These are phyloP conservation scores for Virgularia gustaviana DNA, from an alignment of 92 coral and sea anemone species.

Conservation along the genomic window DNA sequence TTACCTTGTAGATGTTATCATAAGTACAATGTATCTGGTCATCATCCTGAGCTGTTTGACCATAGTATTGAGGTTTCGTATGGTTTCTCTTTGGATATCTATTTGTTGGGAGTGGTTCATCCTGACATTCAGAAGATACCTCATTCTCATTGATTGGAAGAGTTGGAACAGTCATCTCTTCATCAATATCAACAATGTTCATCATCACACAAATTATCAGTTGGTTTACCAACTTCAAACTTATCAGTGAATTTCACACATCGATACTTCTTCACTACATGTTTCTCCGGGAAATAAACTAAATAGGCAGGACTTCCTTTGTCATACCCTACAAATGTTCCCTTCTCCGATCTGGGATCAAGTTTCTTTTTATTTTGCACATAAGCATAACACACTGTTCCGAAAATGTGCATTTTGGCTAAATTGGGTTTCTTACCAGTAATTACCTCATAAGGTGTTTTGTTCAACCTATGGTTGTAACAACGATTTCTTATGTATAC, in stretches of 20 bases:
- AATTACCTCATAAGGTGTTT: slow-evolving; percentile 45
- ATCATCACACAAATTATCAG: slow-evolving; percentile 3
- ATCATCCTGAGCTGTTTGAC: slow-evolving; percentile 20
- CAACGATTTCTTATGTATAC: slow-evolving; percentile 56
- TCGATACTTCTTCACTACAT: slow-evolving; percentile 33
- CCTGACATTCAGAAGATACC: neutral
- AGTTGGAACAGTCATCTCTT: neutral
- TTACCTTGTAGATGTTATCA: too few relatives aligned
- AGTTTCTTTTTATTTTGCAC: slow-evolving; percentile 38
- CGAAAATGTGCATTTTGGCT: slow-evolving; percentile 47
- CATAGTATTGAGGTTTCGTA: slow-evolving; percentile 35
- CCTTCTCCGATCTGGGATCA: slow-evolving; percentile 36
- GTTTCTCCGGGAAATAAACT: slow-evolving; percentile 40
- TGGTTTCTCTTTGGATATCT: slow-evolving; percentile 35
- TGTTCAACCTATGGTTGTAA: slow-evolving; percentile 44
- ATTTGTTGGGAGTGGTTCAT: neutral
- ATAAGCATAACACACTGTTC: slow-evolving; percentile 48
- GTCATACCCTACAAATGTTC: slow-evolving; percentile 51
- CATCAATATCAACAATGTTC: neutral
- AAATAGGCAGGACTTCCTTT: slow-evolving; percentile 43
- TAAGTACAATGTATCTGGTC: neutral
- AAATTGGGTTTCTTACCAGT: slow-evolving; percentile 46
- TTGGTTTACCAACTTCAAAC: slow-evolving; percentile 17
- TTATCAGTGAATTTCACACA: slow-evolving; percentile 41
- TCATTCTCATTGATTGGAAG: slow-evolving; percentile 5